phyloP scores from a whole-genome alignment of 2,113 vertebrate species.

The Ciconia maguari region DNA sequence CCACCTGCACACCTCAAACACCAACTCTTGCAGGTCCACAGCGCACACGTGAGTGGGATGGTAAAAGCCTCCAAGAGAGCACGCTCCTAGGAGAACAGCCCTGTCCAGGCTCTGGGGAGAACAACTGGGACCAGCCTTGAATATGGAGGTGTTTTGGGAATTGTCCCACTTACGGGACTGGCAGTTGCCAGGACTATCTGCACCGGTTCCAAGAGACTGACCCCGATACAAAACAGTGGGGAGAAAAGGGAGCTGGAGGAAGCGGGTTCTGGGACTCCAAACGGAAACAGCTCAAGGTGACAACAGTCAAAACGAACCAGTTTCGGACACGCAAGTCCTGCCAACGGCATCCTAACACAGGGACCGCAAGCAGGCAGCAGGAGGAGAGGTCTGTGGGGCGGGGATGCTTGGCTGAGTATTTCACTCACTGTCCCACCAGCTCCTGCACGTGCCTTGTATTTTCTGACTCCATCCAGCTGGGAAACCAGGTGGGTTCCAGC shows the following conservation, averaged over 20 bases:
- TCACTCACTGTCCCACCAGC: not conserved
- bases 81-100: not conserved
- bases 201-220: not conserved
- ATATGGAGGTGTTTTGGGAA: not conserved
- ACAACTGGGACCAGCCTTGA: not conserved
- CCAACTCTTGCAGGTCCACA: not conserved
- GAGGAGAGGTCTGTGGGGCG: not conserved
- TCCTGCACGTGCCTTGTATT: not conserved
- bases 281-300: not conserved
- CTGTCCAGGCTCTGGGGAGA: not conserved
- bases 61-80: not conserved
- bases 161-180: not conserved
- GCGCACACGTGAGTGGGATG: not conserved
- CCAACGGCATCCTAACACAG: not conserved
- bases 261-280: not conserved
- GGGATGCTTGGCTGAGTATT: not conserved
- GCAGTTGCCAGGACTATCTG: not conserved
- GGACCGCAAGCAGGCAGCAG: not conserved
- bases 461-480: slow-evolving; percentile 25
- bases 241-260: not conserved
- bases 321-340: not conserved
- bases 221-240: not conserved
- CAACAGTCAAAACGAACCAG: not conserved
- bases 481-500: slow-evolving; percentile 34
- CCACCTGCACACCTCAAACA: not conserved